Base-by-base conservation (phyloP, 2,113 vertebrate species). In the Apodemus speciosus region DNA sequence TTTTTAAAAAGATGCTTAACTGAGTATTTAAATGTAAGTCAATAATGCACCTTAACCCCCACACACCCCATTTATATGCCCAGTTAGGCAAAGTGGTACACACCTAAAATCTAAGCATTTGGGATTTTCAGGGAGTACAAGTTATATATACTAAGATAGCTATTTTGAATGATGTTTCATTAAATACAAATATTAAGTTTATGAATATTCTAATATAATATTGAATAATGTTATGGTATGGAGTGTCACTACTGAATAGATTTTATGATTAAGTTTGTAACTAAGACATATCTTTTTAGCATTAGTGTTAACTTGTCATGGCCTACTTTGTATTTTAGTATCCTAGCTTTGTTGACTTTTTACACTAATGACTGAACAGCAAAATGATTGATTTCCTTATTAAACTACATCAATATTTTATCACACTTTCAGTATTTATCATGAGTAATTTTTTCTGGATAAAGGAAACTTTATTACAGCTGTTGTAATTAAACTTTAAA, bases 291-390 rank as follows among this genome's bases (percentile, higher is more conserved):
- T 96, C 94, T 93, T 86, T 95, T 10, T 77, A 58, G 64, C 58
- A 0, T 35, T 23, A 38, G 14, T 88, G 32, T 95, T 88, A 83
- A 8, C 56, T 4, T 94, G 89, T 30, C 64, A 94, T 94, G 85
- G 25, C 89, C 93, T 93, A 56, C 49, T 83, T 93, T 38, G 46
- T 88, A 69, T 84, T 90, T 95, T 89, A 90, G 72, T 73, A 21
- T n/a, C 60, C 30, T 58, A 83, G 27, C 49, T 88, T 95, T 97
- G 94, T 94, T 95, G 64, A 68, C 77, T 20, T 32, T 35, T 92
- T 97, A 76, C 15, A 53, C 60, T 88, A 96, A 80, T 40, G 90
- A 46, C 40, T 94, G 15, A 96, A 46, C 85, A 93, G 60, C 2
- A 58, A 66, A 86, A 20, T 18, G 32, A 87, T 85, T 92, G 71